phyloP scores from a whole-genome alignment of 2,113 vertebrate species.

The Formicarius rufipectus region DNA sequence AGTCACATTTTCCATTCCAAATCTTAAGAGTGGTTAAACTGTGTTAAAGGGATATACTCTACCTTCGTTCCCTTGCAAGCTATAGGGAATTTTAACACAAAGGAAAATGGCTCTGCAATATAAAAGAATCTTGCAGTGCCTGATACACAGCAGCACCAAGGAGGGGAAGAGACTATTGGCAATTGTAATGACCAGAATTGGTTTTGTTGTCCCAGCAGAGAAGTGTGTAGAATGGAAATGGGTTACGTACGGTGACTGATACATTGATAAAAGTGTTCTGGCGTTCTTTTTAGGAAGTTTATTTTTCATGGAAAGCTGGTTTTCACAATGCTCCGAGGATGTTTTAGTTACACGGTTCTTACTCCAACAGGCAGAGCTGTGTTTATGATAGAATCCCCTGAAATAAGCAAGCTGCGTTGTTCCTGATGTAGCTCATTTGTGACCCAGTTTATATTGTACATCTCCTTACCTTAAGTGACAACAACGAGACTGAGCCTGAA shows the following conservation, averaged over 20 bases:
- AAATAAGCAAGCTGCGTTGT: background rate
- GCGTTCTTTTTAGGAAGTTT: background rate
- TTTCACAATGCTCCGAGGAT: background rate
- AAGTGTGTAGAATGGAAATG: background rate
- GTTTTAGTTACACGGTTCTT: background rate
- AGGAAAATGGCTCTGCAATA: constrained; percentile 14
- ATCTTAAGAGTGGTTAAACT: background rate
- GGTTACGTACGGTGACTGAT: background rate
- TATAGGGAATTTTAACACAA: constrained; percentile 9
- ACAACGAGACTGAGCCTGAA: background rate
- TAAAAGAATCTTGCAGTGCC: background rate
- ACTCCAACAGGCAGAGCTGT: background rate
- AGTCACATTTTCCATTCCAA: constrained; percentile 63
- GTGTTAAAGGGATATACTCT: constrained; percentile 16
- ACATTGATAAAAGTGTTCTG: background rate
- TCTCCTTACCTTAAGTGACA: background rate
- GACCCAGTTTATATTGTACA: background rate
- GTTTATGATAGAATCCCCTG: background rate
- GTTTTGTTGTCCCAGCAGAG: background rate
- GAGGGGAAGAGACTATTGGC: background rate
- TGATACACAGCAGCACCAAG: background rate
- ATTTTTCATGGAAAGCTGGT: background rate
- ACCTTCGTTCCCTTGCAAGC: background rate
- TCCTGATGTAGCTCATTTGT: background rate
- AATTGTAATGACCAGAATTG: background rate